Conservation (phyloP, 2,888 invertebrate species). For the Drosophila hawaiiensis region DNA sequence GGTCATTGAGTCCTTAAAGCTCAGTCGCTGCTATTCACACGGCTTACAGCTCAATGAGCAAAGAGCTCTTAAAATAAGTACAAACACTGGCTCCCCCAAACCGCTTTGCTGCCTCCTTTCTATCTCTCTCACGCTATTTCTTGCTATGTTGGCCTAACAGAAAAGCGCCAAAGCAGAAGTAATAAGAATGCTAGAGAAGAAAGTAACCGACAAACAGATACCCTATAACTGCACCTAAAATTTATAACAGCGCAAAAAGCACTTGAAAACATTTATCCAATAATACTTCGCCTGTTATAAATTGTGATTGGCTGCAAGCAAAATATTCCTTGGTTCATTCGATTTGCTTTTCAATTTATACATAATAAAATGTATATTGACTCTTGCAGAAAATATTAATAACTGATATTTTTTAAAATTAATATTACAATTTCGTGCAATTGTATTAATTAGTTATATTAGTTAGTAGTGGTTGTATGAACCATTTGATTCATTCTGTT, state of each 20-base stretch:
- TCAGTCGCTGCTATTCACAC: slow-evolving; percentile 54
- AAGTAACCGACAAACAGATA: background rate
- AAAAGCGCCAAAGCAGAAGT: slow-evolving; percentile 32
- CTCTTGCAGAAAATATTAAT: no score
- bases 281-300: background rate
- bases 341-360: background rate
- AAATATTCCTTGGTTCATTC: background rate
- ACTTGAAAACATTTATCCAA: background rate
- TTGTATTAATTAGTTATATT: background rate
- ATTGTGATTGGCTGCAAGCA: background rate
- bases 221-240: background rate
- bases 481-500: slow-evolving; percentile 2
- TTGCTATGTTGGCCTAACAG: slow-evolving; percentile 19
- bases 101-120: background rate
- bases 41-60: slow-evolving; percentile 64
- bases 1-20: slow-evolving; percentile 57
- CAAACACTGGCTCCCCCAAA: slow-evolving; percentile 26
- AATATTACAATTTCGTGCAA: background rate
- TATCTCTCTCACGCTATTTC: background rate
- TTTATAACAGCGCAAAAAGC: background rate
- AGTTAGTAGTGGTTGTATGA: background rate
- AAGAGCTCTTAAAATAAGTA: slow-evolving; percentile 62
- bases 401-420: background rate
- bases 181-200: background rate
- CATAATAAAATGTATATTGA: background rate